Base-by-base conservation (phyloP, 1,140 invertebrate genomes). In the Cataglyphis hispanica region DNA sequence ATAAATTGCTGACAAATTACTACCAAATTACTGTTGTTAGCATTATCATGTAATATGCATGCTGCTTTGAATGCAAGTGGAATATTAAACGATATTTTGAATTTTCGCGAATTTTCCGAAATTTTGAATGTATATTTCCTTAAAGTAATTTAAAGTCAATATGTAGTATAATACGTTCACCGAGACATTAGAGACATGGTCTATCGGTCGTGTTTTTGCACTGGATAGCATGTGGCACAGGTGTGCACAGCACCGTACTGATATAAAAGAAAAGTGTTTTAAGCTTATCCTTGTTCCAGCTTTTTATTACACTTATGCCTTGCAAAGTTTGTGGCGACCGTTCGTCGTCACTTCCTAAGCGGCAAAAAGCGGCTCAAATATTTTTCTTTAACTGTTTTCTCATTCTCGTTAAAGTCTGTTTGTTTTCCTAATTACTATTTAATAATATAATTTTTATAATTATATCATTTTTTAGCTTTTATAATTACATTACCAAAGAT, bases 261-360 rank as follows among this genome's bases (percentile, higher is more conserved):
- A 83, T 74, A 61, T 74, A 83, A 74, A 74, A 60, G 67, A 83
- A 80, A 83, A 72, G 37, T 83, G 78, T 83, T 74, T 58, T 60
- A 74, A 83, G 74, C 50, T 83, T 83, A 60, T 72, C 27, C 69
- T 50, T 72, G 56, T 53, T 27, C 27, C n/a, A 58, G 25, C 67
- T 72, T 83, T 13, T 83, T 83, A 74, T 83, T 83, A 60, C 78
- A 31, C 78, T 60, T n/a, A 13, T 72, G n/a, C 56, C 37, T 83
- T 34, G 67, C 31, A 74, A 74, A 83, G 78, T 83, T 83, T 74
- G 53, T 40, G 27, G 78, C 53, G 37, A 74, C 63, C 64, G 66
- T 74, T 46, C 27, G 60, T 74, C 67, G 40, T 19, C 13, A 34
- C 72, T 61, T 37, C 19, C 4, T 25, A 31, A 69, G 43, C 50